Evolutionary conservation across 2,113 vertebrate genomes (phyloP).

Genomic region (Gallinago jamesoni): DNA sequence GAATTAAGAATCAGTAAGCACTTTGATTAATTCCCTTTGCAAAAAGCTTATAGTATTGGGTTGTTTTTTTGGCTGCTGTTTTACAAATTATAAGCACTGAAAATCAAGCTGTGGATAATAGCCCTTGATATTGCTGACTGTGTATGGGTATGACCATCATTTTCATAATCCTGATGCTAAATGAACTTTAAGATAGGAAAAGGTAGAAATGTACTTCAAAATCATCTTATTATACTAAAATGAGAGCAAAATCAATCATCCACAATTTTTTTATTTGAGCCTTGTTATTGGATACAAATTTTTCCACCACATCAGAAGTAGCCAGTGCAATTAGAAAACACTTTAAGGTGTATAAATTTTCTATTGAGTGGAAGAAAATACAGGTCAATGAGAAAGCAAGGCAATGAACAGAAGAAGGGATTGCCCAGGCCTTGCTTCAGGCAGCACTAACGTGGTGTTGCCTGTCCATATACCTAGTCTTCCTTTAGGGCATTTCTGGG

Average conservation of each 20-base stretch:
- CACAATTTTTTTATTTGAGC: neutral
- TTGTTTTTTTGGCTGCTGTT: neutral
- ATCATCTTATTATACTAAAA: neutral
- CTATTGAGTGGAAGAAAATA: neutral
- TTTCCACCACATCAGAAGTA: neutral
- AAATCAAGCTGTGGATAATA: neutral
- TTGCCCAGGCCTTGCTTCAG: neutral
- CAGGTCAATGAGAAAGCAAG: neutral
- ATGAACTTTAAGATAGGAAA: neutral
- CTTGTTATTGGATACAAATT: neutral
- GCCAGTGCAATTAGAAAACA: neutral
- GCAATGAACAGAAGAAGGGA: neutral
- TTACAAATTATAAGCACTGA: neutral
- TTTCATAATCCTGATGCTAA: neutral
- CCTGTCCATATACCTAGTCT: neutral
- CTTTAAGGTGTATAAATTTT: neutral
- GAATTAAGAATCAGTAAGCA: neutral
- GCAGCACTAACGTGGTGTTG: neutral
- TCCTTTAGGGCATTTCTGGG: neutral
- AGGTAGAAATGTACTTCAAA: neutral
- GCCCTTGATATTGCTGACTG: neutral
- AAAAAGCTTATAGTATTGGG: neutral
- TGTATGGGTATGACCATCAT: neutral
- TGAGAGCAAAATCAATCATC: neutral
- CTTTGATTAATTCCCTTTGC: neutral